Conservation (phyloP, 2,797 vertebrate species). For the Dendrocincla fuliginosa region DNA sequence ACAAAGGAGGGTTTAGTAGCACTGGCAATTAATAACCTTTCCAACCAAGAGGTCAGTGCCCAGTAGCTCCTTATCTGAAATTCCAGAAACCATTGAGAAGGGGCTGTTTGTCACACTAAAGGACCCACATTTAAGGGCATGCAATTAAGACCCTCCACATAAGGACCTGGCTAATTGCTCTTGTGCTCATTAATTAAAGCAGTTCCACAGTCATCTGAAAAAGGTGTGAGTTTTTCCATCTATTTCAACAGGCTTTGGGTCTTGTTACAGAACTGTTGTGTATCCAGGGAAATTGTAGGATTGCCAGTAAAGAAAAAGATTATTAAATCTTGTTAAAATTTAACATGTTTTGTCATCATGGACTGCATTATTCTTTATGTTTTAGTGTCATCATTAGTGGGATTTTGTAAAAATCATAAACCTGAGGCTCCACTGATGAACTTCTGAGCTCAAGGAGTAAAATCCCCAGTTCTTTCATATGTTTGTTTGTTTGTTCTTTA, state of each 20-base stretch:
- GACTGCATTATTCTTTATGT: not conserved
- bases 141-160: not conserved
- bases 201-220: not conserved
- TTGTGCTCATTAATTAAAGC: not conserved
- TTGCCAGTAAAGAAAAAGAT: not conserved
- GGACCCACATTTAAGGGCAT: not conserved
- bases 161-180: not conserved
- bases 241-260: not conserved
- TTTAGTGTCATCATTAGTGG: not conserved
- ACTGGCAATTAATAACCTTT: not conserved
- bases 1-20: not conserved
- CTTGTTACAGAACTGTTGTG: fast-evolving
- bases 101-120: not conserved
- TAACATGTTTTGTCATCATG: fast-evolving
- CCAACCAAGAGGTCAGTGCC: not conserved
- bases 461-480: not conserved
- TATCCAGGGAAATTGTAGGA: not conserved
- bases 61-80: not conserved
- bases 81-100: not conserved
- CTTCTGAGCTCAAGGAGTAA: not conserved
- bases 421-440: not conserved
- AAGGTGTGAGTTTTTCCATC: not conserved
- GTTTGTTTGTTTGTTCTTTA: not conserved
- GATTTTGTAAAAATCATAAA: not conserved
- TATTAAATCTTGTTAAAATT: not conserved